A percentile compares a stretch with the other conserved stretches of the same genome.
Conservation (phyloP, 2,797 vertebrate species). For the Gastrophryne carolinensis region DNA sequence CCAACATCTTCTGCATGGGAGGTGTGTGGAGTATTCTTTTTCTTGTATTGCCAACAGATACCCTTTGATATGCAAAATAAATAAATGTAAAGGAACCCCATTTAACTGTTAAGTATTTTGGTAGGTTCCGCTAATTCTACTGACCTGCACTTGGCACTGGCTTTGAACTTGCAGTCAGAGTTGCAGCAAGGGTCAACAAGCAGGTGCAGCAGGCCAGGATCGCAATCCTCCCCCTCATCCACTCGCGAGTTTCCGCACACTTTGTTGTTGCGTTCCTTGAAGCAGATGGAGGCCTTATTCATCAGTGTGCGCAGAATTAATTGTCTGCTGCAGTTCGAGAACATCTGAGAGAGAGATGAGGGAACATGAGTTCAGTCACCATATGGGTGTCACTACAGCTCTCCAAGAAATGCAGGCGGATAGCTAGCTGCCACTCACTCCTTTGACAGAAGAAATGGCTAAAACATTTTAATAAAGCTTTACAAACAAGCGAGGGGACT, state of each 20-base stretch:
- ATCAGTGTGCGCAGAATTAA: conserved; percentile 87
- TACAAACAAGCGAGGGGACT: too few species aligned
- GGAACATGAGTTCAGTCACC: conserved; percentile 31
- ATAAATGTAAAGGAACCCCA: too few species aligned
- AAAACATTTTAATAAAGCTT: too few species aligned
- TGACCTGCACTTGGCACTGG: conserved; percentile 83
- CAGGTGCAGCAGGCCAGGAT: conserved; percentile 88
- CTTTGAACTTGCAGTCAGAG: conserved; percentile 77
- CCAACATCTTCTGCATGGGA: too few species aligned
- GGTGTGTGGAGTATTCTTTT: too few species aligned
- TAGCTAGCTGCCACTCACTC: too few species aligned
- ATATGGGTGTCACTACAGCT: not conserved
- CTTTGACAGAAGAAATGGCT: too few species aligned
- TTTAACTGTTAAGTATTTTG: too few species aligned
- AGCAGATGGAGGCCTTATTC: conserved; percentile 85
- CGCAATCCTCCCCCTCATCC: conserved; percentile 91
- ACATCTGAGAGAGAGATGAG: conserved; percentile 73
- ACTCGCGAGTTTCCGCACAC: conserved; percentile 96
- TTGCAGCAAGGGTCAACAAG: conserved; percentile 85
- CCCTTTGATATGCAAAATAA: too few species aligned
- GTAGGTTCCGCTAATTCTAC: too few species aligned
- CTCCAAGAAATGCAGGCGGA: not conserved
- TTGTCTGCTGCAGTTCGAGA: conserved; percentile 92
- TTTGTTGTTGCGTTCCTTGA: conserved; percentile 89
- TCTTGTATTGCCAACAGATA: too few species aligned